phyloP scores from a whole-genome alignment of 2,113 vertebrate species.

The Brevimyrus niger region DNA sequence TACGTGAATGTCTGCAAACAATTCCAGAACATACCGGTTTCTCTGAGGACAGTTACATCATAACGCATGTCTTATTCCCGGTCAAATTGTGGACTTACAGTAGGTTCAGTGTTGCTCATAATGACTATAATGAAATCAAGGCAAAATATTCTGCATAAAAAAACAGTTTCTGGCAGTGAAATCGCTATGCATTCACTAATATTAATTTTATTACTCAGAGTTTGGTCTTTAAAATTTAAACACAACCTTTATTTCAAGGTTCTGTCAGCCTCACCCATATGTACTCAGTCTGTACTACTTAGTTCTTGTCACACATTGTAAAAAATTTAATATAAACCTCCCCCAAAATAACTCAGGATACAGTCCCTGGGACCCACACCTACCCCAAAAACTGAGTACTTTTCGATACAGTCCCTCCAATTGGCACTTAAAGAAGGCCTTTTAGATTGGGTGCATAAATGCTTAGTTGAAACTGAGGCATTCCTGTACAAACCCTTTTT shows the following conservation, averaged over 20 bases:
- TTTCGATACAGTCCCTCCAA: not conserved
- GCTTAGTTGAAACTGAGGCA: not conserved
- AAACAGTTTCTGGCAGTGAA: not conserved
- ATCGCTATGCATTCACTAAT: not conserved
- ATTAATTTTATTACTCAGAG: not conserved
- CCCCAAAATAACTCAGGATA: not conserved
- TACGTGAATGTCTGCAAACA: not conserved
- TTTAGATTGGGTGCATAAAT: not conserved
- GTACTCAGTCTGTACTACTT: not conserved
- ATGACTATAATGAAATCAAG: not conserved
- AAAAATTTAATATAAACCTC: not conserved
- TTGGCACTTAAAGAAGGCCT: not conserved
- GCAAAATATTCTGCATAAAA: not conserved
- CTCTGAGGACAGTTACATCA: not conserved
- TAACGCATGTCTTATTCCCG: not conserved
- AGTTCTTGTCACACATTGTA: not conserved
- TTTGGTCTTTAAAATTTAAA: not conserved
- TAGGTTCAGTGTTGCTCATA: not conserved
- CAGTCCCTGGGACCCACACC: not conserved
- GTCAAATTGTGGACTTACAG: not conserved
- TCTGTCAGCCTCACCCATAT: not conserved
- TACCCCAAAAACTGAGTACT: not conserved
- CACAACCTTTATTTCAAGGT: not conserved
- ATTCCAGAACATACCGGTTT: not conserved
- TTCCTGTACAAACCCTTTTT: not conserved